phyloP scores from a whole-genome alignment of 2,797 vertebrate genomes.

The Cephalopachus bancanus region DNA sequence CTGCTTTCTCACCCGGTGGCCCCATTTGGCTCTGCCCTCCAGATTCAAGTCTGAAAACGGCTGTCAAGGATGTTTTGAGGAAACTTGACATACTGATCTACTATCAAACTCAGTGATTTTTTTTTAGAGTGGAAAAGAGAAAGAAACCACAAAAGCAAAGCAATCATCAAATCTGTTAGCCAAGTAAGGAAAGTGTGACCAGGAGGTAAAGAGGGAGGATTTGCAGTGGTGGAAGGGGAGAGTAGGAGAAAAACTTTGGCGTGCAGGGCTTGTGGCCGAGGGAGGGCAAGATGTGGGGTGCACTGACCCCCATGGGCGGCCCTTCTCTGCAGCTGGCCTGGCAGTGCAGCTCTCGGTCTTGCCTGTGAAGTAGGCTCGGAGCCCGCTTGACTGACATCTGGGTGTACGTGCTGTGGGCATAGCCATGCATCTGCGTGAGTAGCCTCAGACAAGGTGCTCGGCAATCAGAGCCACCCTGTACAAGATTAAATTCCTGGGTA shows the following conservation, averaged over 20 bases:
- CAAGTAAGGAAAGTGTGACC: conserved; percentile 67
- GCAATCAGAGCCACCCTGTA: no score
- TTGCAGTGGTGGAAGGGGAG: not conserved
- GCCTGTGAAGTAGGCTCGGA: no score
- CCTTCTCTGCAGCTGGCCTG: no score
- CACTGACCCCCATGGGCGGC: no score
- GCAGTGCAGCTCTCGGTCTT: no score
- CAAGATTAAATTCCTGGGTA: no score
- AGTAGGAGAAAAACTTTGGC: not conserved
- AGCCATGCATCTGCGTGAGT: no score
- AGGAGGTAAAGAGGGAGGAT: conserved; percentile 55
- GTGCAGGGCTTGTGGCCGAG: not conserved
- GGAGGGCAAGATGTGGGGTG: not conserved
- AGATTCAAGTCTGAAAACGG: conserved; percentile 81
- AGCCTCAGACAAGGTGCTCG: no score
- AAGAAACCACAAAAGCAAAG: conserved; percentile 58
- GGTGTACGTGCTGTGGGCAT: no score
- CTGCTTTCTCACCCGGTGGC: conserved; percentile 80
- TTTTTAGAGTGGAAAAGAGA: conserved; percentile 44
- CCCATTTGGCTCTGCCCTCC: conserved; percentile 80
- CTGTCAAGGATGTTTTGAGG: conserved; percentile 77
- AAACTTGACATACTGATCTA: conserved; percentile 82
- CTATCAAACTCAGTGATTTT: conserved; percentile 71
- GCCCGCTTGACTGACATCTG: no score
- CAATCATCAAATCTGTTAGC: conserved; percentile 62